A percentile compares a stretch with the other conserved stretches of the same genome.
Conservation (phyloP, 2,888 invertebrate species). For the Homarus gammarus region DNA sequence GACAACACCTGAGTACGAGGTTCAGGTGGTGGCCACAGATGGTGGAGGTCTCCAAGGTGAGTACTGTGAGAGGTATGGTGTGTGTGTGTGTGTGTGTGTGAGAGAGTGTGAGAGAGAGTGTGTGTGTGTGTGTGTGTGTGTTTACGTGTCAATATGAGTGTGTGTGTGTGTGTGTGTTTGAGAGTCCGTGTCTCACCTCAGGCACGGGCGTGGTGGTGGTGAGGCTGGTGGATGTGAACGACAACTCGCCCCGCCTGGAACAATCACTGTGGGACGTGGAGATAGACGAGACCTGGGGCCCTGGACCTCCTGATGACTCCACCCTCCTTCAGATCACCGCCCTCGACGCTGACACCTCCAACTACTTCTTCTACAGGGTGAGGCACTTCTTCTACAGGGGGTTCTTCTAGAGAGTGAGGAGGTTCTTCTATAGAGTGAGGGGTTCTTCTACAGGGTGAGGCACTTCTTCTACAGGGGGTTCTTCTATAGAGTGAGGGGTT, state of each 20-base stretch:
- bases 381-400: background rate
- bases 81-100: too few species aligned
- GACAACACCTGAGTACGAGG: slow-evolving; percentile 96
- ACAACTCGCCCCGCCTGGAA: slow-evolving; percentile 64
- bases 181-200: background rate
- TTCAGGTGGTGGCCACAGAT: slow-evolving; percentile 97
- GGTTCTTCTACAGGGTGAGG: background rate
- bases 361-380: slow-evolving; percentile 72
- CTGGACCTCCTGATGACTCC: slow-evolving; percentile 42
- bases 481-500: too few species aligned
- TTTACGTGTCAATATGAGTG: too few species aligned
- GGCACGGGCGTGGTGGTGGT: slow-evolving; percentile 73
- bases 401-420: too few species aligned
- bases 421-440: background rate
- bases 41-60: slow-evolving; percentile 93
- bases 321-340: slow-evolving; percentile 64
- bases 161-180: too few species aligned
- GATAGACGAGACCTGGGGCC: slow-evolving; percentile 63
- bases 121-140: background rate
- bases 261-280: slow-evolving; percentile 60
- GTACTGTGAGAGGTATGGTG: background rate
- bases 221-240: slow-evolving; percentile 69
- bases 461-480: slow-evolving; percentile 53
- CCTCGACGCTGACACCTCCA: slow-evolving; percentile 67
- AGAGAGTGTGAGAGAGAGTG: too few species aligned